These are phyloP conservation scores for Epistrophella euchroma DNA, from an alignment of 2,888 invertebrate species.

Conservation along the genomic window DNA sequence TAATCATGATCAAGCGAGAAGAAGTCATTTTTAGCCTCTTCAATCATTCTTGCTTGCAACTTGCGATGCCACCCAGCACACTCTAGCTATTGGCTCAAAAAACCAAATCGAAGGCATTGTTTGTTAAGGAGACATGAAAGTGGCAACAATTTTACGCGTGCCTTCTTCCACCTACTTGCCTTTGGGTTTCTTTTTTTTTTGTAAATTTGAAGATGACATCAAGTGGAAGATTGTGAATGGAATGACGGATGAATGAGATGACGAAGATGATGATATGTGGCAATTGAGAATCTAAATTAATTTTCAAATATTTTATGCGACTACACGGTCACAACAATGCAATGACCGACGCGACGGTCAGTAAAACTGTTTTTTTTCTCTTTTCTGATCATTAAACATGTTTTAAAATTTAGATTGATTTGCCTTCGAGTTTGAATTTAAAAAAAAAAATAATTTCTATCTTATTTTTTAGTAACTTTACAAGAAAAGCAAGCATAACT, in stretches of 20 bases:
- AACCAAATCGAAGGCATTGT: slow-evolving; percentile 50
- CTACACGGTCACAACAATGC: slow-evolving; percentile 35
- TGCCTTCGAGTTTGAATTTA: neutral
- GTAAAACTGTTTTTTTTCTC: neutral
- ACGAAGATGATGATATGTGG: slow-evolving; percentile 41
- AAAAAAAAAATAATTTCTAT: neutral
- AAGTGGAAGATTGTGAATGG: slow-evolving; percentile 71
- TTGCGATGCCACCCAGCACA: slow-evolving; percentile 63
- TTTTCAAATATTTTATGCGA: slow-evolving; percentile 58
- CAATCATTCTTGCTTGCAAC: slow-evolving; percentile 53
- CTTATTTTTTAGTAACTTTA: neutral
- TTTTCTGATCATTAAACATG: neutral
- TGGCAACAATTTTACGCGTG: slow-evolving; percentile 75
- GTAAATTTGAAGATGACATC: slow-evolving; percentile 61
- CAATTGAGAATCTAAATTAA: slow-evolving; percentile 67
- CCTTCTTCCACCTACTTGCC: slow-evolving; percentile 52
- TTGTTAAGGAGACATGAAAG: slow-evolving; percentile 73
- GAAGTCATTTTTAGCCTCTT: slow-evolving; percentile 65
- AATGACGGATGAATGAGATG: slow-evolving; percentile 70
- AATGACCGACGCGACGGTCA: neutral
- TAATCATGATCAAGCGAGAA: slow-evolving; percentile 47
- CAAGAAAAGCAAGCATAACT: too few species aligned
- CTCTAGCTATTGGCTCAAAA: slow-evolving; percentile 38
- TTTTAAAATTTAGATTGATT: neutral
- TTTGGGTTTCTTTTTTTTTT: slow-evolving; percentile 37